Conservation (phyloP, 2,113 vertebrate species). For the Petaurus breviceps region DNA sequence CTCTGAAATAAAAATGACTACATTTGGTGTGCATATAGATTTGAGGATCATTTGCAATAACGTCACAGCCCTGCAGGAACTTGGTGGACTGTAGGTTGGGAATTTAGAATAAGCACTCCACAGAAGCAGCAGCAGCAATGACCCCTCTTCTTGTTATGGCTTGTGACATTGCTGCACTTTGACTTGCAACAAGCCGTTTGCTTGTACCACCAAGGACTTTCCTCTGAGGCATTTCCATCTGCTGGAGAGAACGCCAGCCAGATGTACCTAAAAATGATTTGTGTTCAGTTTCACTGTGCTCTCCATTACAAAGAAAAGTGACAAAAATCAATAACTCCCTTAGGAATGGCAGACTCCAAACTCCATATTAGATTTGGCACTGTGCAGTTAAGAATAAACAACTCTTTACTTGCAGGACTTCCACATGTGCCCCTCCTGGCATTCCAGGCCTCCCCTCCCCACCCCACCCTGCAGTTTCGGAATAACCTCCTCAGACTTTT, state of each 20-base stretch:
- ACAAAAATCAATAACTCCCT: conserved; percentile 11
- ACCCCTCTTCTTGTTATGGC: neutral
- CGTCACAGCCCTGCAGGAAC: neutral
- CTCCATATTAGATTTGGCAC: conserved; percentile 23
- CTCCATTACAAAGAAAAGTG: conserved; percentile 5
- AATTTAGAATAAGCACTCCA: neutral
- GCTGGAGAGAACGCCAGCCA: conserved; percentile 44
- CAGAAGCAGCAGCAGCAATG: fast-evolving
- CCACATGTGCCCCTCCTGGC: neutral
- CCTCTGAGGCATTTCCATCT: conserved; percentile 39
- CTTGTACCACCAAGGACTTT: neutral
- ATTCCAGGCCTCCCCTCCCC: neutral
- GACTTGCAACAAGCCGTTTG: neutral
- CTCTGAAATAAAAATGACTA: neutral
- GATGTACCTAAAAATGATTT: neutral
- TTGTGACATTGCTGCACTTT: neutral
- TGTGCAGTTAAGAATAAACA: neutral
- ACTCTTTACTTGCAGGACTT: neutral
- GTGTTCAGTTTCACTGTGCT: neutral
- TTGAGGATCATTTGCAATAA: neutral
- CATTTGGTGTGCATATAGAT: neutral
- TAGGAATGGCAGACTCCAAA: neutral
- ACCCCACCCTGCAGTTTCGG: neutral
- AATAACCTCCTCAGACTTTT: conserved; percentile 29
- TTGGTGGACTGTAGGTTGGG: neutral